Percentiles rank a stretch among this genome's conserved stretches.
Evolutionary conservation across 2,888 invertebrate species (phyloP).

Genomic region (Acrocera orbiculus): DNA sequence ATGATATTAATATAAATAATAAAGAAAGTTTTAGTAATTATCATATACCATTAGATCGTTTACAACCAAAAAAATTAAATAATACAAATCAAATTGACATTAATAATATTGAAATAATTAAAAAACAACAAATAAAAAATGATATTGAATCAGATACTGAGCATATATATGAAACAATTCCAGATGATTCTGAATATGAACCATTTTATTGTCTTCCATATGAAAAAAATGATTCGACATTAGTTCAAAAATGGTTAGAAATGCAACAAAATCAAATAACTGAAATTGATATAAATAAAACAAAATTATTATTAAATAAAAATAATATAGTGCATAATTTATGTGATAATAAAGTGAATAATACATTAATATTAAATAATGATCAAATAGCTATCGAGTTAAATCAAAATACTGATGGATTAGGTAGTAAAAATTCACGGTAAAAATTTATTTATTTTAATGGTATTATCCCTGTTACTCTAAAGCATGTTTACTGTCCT

Average conservation of each 20-base stretch:
- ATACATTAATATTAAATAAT: too few species aligned
- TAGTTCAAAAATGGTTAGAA: slow-evolving; percentile 26
- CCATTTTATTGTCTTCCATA: slow-evolving; percentile 47
- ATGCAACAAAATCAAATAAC: slow-evolving; percentile 16
- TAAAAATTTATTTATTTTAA: too few species aligned
- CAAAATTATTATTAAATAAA: too few species aligned
- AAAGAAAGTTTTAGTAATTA: slow-evolving; percentile 6
- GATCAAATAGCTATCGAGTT: too few species aligned
- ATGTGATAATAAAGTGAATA: too few species aligned
- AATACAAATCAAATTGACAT: slow-evolving; percentile 1
- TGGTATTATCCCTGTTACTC: too few species aligned
- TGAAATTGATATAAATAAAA: not conserved
- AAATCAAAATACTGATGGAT: too few species aligned
- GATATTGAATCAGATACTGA: slow-evolving; percentile 37
- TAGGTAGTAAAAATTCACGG: too few species aligned
- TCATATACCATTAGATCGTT: slow-evolving; percentile 6
- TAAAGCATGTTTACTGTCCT: too few species aligned
- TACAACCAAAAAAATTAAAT: slow-evolving; percentile 4
- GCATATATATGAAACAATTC: slow-evolving; percentile 48
- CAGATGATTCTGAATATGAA: slow-evolving; percentile 40
- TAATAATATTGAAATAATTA: not conserved
- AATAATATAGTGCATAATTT: too few species aligned
- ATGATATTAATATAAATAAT: not conserved
- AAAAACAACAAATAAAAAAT: too few species aligned
- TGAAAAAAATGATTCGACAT: slow-evolving; percentile 27